Evolutionary conservation across 2,797 vertebrate genomes (phyloP).

Genomic region (Bradypus variegatus): DNA sequence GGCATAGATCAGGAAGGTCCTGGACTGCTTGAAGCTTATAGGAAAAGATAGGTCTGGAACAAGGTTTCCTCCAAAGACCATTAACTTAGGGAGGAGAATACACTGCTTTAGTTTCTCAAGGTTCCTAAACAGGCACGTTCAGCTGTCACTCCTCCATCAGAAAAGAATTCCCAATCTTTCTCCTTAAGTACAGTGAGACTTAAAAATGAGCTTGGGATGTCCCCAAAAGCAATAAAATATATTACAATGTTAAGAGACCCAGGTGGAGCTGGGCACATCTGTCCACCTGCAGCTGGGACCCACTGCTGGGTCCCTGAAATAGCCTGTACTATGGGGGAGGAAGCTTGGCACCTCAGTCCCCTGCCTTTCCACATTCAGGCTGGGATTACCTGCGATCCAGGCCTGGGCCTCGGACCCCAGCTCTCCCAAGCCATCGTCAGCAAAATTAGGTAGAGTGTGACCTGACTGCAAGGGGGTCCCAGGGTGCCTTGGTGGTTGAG

Average conservation of each 20-base stretch:
- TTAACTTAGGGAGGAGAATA: not conserved
- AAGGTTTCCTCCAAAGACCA: slow-evolving; percentile 6
- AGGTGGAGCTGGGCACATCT: not conserved
- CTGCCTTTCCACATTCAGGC: not conserved
- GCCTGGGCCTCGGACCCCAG: not conserved
- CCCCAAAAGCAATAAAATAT: not conserved
- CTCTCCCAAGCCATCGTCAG: not conserved
- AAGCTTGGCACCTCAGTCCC: not conserved
- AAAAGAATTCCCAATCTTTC: not conserved
- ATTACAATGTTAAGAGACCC: not conserved
- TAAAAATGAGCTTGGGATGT: not conserved
- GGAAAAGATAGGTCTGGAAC: not conserved
- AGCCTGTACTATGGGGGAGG: not conserved
- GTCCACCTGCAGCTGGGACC: not conserved
- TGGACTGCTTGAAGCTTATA: not conserved
- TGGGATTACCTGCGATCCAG: not conserved
- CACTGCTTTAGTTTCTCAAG: slow-evolving; percentile 14
- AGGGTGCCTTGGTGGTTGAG: not conserved
- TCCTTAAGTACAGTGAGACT: not conserved
- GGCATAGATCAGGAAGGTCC: not conserved
- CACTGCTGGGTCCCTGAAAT: not conserved
- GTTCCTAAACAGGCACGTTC: not conserved
- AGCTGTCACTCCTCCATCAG: not conserved
- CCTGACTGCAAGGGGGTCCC: not conserved
- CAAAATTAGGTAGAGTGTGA: not conserved